Evolutionary conservation across 2,113 vertebrate species (phyloP), one percentile per base, ranked within the genome.

Genomic region (Coturnix japonica): DNA sequence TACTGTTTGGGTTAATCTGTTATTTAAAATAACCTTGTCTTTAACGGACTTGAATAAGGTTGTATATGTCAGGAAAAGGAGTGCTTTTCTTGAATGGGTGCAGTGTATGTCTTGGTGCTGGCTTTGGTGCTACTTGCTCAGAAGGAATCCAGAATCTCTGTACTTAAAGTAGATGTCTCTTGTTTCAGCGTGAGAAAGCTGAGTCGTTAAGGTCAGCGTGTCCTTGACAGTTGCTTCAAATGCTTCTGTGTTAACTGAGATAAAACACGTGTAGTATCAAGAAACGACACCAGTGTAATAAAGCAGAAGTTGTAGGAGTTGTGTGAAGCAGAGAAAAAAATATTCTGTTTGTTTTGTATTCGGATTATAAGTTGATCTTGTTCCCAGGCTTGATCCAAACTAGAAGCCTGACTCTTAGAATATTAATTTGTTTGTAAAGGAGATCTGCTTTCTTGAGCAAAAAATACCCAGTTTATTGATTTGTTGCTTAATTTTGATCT

Each of bases 161-260:
- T 81, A 9, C 33, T 64, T 69, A 3, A 13, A 18, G 21, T 84
- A 20, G 47, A 35, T 81, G 63, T 79, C 51, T 81, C 57, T 77
- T 79, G 37, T 72, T 33, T 65, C 70, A 70, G 70, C 12, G 19
- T 37, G 63, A 90, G 77, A 59, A 90, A 81, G 59, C 28, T 61
- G 47, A 4, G 4, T 53, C 74, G 63, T 37, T 73, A 75, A 86
- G 85, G 71, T 90, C 88, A 26, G 4, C 2, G 25, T 87, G 81
- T 63, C 88, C 88, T 94, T 95, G 86, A 56, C 3, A 0, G 80
- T 91, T 95, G 53, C 56, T 95, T 90, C 60, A 81, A 88, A 49
- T 67, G 59, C 39, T 90, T 89, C 61, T 95, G 89, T 22, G 7
- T 83, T 81, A 76, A 81, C 54, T 57, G 49, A 93, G 83, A 93